Conservation (phyloP, 2,888 invertebrate genomes). For the Heliconius ethilla region DNA sequence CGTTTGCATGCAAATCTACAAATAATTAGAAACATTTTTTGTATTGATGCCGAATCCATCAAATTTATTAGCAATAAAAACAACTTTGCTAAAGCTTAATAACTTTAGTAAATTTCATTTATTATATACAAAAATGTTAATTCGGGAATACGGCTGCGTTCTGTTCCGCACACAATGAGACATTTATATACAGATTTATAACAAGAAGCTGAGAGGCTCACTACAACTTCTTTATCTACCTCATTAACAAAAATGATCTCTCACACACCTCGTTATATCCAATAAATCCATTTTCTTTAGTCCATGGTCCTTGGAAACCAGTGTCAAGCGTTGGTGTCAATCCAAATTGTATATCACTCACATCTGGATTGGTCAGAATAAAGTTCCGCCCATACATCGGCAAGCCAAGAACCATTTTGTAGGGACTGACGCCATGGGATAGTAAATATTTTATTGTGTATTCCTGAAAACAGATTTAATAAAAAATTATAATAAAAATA, state of each 20-base stretch:
- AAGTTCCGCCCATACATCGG: conserved; percentile 93
- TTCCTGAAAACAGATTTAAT: conserved; percentile 77
- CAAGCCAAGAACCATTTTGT: conserved; percentile 90
- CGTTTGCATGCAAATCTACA: conserved; percentile 84
- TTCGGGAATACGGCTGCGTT: too few relatives aligned
- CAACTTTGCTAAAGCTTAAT: too few relatives aligned
- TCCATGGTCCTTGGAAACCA: conserved; percentile 90
- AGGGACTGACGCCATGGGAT: conserved; percentile 86
- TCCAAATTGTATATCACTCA: conserved; percentile 77
- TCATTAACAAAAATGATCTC: too few relatives aligned
- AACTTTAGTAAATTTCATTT: too few relatives aligned
- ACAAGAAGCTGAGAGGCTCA: too few relatives aligned
- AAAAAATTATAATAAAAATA: not conserved
- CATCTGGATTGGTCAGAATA: conserved; percentile 70
- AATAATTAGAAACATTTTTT: not conserved
- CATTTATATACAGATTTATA: too few relatives aligned
- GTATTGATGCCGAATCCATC: too few relatives aligned
- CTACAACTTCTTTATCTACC: too few relatives aligned
- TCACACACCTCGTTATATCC: conserved; percentile 91
- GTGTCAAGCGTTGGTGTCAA: conserved; percentile 83
- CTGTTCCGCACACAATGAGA: too few relatives aligned
- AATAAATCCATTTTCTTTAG: conserved; percentile 90
- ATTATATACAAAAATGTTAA: too few relatives aligned
- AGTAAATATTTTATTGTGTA: conserved; percentile 89
- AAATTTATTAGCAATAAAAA: too few relatives aligned